Evolutionary conservation across 2,113 vertebrate genomes (phyloP), one percentile per base, ranked within the genome.

Genomic region (Stegastes partitus): DNA sequence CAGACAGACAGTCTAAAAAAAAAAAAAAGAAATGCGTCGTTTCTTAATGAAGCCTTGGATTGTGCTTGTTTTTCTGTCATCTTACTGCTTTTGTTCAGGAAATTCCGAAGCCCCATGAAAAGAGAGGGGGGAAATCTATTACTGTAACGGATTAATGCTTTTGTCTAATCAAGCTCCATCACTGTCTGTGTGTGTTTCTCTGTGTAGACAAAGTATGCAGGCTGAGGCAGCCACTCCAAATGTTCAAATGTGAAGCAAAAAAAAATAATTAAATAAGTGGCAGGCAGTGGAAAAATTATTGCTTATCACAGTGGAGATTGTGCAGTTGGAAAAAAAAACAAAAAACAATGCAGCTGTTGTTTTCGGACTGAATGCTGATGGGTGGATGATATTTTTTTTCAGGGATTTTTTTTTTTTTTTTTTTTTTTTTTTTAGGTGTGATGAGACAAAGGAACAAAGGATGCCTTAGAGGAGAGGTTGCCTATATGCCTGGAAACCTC

Each of bases 401-500:
- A 93, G 93, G 89, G 81, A 74, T 93, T 89, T 87, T 75, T 87
- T 81, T 90, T 82, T 34, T 90, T 82, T 92, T 90, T 82, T 34
- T 90, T 93, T 89, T 87, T 75, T 87, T 81, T 90, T 82, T 34
- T 90, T 82, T 92, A 94, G 94, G 94, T 95, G 94, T 95, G 94
- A 95, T 95, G 95, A 95, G 92, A 95, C 95, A 95, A 95, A 95
- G 91, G 93, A 95, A 95, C 94, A 95, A 95, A 95, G 94, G 93
- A 95, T 95, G 95, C 93, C 94, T 95, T 95, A 95, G 92, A 92
- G 93, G 92, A 92, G 91, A 94, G 92, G 96, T 95, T 92, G 93
- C 90, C 94, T 96, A 94, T 94, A 95, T 93, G 95, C 96, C 95
- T 96, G 97, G 96, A 98, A 97, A 97, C 96, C 95, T 96, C 96